These are phyloP conservation scores for Morpho deidamia DNA, from an alignment of 2,888 invertebrate genomes.

Conservation along the genomic window DNA sequence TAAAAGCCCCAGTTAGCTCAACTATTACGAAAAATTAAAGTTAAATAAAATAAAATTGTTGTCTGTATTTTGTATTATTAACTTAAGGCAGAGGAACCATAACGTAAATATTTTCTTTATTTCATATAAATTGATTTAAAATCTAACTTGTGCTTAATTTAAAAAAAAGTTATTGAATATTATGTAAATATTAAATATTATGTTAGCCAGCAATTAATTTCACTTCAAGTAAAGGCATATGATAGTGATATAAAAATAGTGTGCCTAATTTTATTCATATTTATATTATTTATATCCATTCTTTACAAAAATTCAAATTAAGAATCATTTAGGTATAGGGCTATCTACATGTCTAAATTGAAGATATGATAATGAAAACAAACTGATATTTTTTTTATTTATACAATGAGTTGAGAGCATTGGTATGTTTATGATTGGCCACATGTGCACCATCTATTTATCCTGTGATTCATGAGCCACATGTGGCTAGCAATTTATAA, in stretches of 20 bases:
- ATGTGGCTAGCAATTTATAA: slow-evolving; percentile 36
- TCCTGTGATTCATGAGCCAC: slow-evolving; percentile 41
- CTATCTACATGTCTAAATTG: slow-evolving; percentile 1
- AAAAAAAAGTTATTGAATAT: too few relatives aligned
- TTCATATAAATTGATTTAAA: too few relatives aligned
- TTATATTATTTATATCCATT: not conserved
- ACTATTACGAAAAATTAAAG: too few relatives aligned
- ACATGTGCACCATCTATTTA: slow-evolving; percentile 49
- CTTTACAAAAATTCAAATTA: not conserved
- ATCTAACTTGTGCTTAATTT: too few relatives aligned
- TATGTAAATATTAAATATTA: too few relatives aligned
- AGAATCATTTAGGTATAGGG: not conserved
- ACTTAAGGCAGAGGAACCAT: too few relatives aligned
- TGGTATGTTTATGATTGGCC: slow-evolving; percentile 34
- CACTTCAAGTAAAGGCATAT: too few relatives aligned
- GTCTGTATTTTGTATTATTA: too few relatives aligned
- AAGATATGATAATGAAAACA: slow-evolving; percentile 35
- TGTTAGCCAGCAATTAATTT: too few relatives aligned
- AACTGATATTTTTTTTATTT: slow-evolving; percentile 43
- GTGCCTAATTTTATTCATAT: not conserved
- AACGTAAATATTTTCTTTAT: too few relatives aligned
- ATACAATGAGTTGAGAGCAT: slow-evolving; percentile 33
- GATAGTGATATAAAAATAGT: too few relatives aligned
- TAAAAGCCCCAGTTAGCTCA: not conserved
- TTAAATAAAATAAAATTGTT: too few relatives aligned